Conservation (phyloP, 2,797 vertebrate species). For the Petrocephalus sullivani region DNA sequence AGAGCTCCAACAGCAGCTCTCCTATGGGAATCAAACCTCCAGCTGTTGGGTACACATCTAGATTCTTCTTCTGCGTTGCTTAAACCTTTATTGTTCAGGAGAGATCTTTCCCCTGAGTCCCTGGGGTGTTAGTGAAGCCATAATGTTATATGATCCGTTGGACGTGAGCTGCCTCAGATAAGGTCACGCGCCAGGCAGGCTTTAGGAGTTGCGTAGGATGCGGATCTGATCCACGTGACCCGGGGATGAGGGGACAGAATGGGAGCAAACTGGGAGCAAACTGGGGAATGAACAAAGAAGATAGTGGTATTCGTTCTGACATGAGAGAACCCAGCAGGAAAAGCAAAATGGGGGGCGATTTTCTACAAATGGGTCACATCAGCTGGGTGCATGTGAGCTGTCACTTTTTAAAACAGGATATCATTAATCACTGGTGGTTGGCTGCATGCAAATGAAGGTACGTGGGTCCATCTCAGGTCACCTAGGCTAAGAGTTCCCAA, state of each 20-base stretch:
- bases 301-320: neutral
- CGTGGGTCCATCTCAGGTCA: neutral
- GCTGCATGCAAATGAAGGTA: neutral
- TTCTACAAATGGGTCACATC: neutral
- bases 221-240: neutral
- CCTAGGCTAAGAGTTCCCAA: neutral
- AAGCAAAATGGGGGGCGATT: neutral
- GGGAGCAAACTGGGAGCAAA: neutral
- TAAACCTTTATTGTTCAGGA: neutral
- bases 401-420: neutral
- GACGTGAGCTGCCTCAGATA: neutral
- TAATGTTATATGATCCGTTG: neutral
- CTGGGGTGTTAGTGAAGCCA: neutral
- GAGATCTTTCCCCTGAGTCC: neutral
- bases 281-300: neutral
- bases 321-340: neutral
- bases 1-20: neutral
- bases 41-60: neutral
- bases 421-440: neutral
- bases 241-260: neutral
- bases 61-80: neutral
- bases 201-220: neutral
- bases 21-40: neutral
- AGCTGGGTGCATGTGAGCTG: neutral
- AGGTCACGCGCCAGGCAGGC: neutral